Base-by-base conservation (phyloP, 2,888 invertebrate species). In the Parnassius smintheus region DNA sequence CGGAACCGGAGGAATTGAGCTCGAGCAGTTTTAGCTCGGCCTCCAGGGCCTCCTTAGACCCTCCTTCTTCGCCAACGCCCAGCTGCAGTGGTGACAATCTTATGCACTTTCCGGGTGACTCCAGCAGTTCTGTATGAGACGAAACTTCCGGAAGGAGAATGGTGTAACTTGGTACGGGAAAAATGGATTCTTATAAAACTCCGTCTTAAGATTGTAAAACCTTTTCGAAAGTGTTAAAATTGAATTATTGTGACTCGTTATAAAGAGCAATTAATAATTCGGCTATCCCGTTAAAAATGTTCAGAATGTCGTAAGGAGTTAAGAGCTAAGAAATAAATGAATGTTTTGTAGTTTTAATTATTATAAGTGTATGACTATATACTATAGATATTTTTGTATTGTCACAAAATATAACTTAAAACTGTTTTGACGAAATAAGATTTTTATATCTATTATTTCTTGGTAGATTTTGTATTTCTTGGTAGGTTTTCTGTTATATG, bases 11-110 rank as follows among this genome's bases (percentile, higher is more conserved):
- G 80, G 96, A 96, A 78, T 86, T 96, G 57, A 96, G 96, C 80
- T 95, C 96, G 46, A 96, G 96, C 83, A 96, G 96, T 82, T 95
- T 96, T 76, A 96, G 96, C 79, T 96, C 96, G 1, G 94, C 95
- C 11, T 96, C 96, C 74, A 94, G 96, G 60, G 95, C 96, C 12
- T 96, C 96, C 1, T 86, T 95, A 59, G 95, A 95, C 76, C 94
- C 94, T 9, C 93, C 95, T 55, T 93, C 94, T 41, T 94, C 95
- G 18, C 96, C 96, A 41, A 95, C 96, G 2, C 94, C 96, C 41
- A 96, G 95, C 72, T 95, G 95, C 80, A 94, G 94, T 72, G 94
- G 95, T 59, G 95, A 96, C 77, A 95, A 95, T 80, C 92, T 95
- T 75, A 93, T 96, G 83, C 96, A 96, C 83, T 96, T 96, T 88